Percentiles rank a stretch among this genome's conserved stretches.
phyloP scores from a whole-genome alignment of 2,888 invertebrate genomes.

The Fragum whitleyi region DNA sequence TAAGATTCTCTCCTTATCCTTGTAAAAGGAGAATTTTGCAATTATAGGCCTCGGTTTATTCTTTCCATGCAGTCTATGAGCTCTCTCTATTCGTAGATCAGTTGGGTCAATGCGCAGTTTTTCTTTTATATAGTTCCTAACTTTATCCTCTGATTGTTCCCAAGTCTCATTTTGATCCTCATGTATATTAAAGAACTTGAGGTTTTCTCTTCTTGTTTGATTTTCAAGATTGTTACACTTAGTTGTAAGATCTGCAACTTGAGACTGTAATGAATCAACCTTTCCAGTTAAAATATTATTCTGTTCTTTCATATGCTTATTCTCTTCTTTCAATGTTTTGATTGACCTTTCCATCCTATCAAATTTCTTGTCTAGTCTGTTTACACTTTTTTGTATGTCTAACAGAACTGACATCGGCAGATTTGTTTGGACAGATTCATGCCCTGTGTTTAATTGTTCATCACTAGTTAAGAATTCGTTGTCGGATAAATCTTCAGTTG shows the following conservation, averaged over 20 bases:
- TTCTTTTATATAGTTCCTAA: not conserved
- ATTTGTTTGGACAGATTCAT: not conserved
- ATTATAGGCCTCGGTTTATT: not conserved
- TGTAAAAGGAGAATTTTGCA: too few relatives aligned
- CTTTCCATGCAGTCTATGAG: not conserved
- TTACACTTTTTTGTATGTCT: too few relatives aligned
- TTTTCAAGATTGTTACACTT: not conserved
- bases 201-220: constrained; percentile 1
- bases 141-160: not conserved
- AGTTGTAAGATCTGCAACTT: not conserved
- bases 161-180: not conserved
- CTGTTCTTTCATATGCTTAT: not conserved
- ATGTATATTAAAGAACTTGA: not conserved
- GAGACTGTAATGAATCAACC: not conserved
- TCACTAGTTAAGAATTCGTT: too few relatives aligned
- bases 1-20: not conserved
- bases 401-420: not conserved
- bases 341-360: not conserved
- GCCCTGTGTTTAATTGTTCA: not conserved
- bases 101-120: not conserved
- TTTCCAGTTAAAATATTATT: not conserved
- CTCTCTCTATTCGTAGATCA: not conserved
- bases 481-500: not conserved
- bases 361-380: too few relatives aligned
- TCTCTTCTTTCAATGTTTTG: not conserved